Evolutionary conservation across 2,888 invertebrate genomes (phyloP), one percentile per base, ranked within the genome.

Genomic region (Amiota mariae): DNA sequence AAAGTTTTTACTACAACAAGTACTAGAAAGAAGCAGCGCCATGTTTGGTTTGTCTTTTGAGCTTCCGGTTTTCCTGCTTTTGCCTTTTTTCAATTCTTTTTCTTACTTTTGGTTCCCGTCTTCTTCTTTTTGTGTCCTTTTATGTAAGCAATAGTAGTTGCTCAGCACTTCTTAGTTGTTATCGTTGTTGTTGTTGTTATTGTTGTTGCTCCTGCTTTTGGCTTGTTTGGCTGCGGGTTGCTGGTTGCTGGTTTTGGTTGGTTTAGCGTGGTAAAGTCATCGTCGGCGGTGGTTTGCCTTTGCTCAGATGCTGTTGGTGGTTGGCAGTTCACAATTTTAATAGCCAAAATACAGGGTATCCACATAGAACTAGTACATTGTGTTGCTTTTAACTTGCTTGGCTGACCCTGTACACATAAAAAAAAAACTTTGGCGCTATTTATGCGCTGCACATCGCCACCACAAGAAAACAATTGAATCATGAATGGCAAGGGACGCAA

Each of bases 31-130:
- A 83, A 83, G 84, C 80, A 80, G 81, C 86, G 85, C 87, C 88
- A 87, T 88, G 87, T 88, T 88, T 87, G 88, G 88, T 88, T 88
- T 88, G 88, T 87, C 88, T 88, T 88, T 87, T 78, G 81, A 88
- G 87, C 82, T 87, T 87, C 86, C 85, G 88, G 76, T 81, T 82
- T 79, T 76, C 74, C 61, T 72, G 72, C 73, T 71, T 36, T 20
- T 36, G 36, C 13, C 36, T 70, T 56, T 57, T 76, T 76, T 77
- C 59, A 72, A 73, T 73, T 72, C 73, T 77, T 76, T 76, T 78
- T 76, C 75, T 56, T 68, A 70, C 73, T 78, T 73, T 74, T 0
- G 36, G 36, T 36, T 36, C 61, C 68, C 68, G 70, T 48, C 61
- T 67, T 71, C 54, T 18, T 8, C n/a, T 49, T 63, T 73, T 67